Base-by-base conservation (phyloP, 2,113 vertebrate genomes). In the Agelaius tricolor region DNA sequence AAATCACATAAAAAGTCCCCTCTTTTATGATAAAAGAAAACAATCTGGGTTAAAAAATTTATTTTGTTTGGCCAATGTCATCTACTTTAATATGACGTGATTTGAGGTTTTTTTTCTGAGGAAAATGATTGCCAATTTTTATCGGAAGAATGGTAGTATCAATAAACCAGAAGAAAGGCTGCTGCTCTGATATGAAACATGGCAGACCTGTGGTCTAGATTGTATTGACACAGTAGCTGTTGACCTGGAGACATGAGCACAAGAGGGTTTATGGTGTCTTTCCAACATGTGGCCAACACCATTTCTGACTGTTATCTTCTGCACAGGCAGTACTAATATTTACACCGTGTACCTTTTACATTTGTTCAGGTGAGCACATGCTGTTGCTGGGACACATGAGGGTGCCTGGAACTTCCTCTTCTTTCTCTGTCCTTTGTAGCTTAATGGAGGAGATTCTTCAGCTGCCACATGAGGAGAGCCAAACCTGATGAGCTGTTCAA, bases 1-100 rank as follows among this genome's bases (percentile, higher is more conserved):
- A 79, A 43, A 52, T 0, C 6, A 15, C 43, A 27, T 10, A 0
- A 13, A 37, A 68, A 49, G 57, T 15, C 1, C 1, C 5, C 3
- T 2, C 1, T 26, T 74, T 75, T 39, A 31, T 11, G 2, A 44
- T 35, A 44, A 76, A 77, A 52, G 2, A 47, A 33, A 77, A 39
- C 30, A 41, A 20, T 68, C 73, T 63, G 10, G 3, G 3, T 76
- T 76, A 31, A 84, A 72, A 61, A 20, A 6, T 0, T 5, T 18
- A 13, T 44, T 44, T 59, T 63, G 1, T 79, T 65, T 55, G 8
- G 20, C 15, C 7, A 41, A 7, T 37, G 15, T 3, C 11, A 61
- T 7, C 19, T 84, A 22, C 9, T 44, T 46, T 61, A 33, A 47
- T 67, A 20, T 27, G 7, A 17, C 33, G 39, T 46, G 41, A 39